These are phyloP conservation scores for Hydractinia echinata DNA, from an alignment of 30 jellyfish, hydroid and myxozoan species.

Conservation along the genomic window DNA sequence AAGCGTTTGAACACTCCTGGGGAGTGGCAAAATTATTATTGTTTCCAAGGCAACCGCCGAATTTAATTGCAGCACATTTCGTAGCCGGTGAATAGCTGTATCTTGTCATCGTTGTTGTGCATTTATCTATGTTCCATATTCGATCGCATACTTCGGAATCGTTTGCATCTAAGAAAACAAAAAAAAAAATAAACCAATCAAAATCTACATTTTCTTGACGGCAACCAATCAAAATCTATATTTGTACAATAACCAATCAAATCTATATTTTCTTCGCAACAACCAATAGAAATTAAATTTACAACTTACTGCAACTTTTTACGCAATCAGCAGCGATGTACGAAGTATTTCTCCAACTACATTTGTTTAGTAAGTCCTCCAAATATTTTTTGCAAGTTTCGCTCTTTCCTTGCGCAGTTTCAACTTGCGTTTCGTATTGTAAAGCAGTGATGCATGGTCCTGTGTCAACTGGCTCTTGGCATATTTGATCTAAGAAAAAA, in stretches of 20 bases:
- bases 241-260: too few relatives aligned
- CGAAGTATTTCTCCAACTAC: slow-evolving; percentile 66
- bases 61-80: slow-evolving; percentile 57
- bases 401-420: slow-evolving; percentile 82
- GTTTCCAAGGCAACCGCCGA: slow-evolving; percentile 96
- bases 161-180: slow-evolving; percentile 50
- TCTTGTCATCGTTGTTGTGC: slow-evolving; percentile 78
- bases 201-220: too few relatives aligned
- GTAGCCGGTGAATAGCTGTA: slow-evolving; percentile 72
- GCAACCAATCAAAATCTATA: too few relatives aligned
- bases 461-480: slow-evolving; percentile 69
- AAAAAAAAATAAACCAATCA: too few relatives aligned
- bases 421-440: slow-evolving; percentile 90
- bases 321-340: slow-evolving; percentile 68
- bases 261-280: background rate
- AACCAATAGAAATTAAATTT: background rate
- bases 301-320: slow-evolving; percentile 76
- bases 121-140: slow-evolving; percentile 60
- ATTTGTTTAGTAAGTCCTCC: slow-evolving; percentile 64
- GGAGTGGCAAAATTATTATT: slow-evolving; percentile 92
- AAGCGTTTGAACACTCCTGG: slow-evolving; percentile 79
- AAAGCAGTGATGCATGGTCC: slow-evolving; percentile 94
- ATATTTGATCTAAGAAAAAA: slow-evolving; percentile 42
- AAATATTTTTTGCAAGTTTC: slow-evolving; percentile 78
- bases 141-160: slow-evolving; percentile 86